These are phyloP conservation scores for Lithophane semibrunnea DNA, from an alignment of 2,888 invertebrate genomes.

Conservation along the genomic window DNA sequence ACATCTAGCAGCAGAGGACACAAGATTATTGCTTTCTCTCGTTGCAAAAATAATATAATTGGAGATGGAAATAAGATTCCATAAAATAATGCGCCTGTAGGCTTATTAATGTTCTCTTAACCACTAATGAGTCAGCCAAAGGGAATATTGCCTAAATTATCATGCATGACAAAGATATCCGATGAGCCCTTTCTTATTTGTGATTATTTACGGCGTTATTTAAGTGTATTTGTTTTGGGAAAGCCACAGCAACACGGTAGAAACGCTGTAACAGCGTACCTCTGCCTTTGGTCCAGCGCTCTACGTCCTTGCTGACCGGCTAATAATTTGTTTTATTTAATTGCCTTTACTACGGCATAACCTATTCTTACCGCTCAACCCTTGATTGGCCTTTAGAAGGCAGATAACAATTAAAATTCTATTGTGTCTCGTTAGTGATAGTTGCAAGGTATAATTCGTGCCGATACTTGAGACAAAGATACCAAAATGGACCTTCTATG, in stretches of 20 bases:
- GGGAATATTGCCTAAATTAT: neutral
- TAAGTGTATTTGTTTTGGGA: neutral
- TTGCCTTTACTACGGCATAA: neutral
- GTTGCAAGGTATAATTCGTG: too few species aligned
- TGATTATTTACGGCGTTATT: neutral
- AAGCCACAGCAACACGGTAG: neutral
- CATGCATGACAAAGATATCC: neutral
- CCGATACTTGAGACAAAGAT: neutral
- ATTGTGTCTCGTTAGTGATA: too few species aligned
- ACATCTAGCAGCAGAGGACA: too few species aligned
- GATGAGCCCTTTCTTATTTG: neutral
- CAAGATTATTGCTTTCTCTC: too few species aligned
- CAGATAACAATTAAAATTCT: too few species aligned
- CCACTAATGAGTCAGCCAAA: neutral
- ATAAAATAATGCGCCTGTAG: neutral
- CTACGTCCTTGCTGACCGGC: neutral
- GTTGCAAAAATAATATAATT: too few species aligned
- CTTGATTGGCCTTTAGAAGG: too few species aligned
- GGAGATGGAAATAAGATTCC: neutral
- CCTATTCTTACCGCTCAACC: neutral
- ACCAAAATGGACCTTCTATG: constrained; percentile 12
- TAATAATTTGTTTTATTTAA: too few species aligned
- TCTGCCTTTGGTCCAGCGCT: neutral
- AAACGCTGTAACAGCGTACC: neutral
- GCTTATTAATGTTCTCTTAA: neutral